phyloP scores from a whole-genome alignment of 2,888 invertebrate species.

The Aplocera efformata region DNA sequence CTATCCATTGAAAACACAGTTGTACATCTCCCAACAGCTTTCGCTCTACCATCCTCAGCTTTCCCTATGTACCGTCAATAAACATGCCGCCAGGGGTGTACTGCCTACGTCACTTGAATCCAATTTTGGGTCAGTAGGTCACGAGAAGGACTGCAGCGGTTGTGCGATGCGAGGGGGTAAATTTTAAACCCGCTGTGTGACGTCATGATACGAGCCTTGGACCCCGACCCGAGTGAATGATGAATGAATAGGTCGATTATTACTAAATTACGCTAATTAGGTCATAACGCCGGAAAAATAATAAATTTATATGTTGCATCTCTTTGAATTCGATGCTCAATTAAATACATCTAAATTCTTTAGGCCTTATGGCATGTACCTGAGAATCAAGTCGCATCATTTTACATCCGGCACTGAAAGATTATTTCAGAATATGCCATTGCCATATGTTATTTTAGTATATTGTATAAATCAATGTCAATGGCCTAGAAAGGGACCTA shows the following conservation, averaged over 20 bases:
- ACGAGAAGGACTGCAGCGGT: conserved; percentile 65
- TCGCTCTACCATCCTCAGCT: conserved; percentile 28
- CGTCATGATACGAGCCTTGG: conserved; percentile 60
- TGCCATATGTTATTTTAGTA: no score
- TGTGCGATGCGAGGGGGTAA: conserved; percentile 48
- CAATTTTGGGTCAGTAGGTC: conserved; percentile 76
- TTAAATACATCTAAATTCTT: no score
- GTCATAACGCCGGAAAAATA: conserved; percentile 39
- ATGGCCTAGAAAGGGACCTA: no score
- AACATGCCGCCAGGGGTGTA: conserved; percentile 51
- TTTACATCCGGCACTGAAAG: no score
- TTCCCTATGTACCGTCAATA: conserved; percentile 10
- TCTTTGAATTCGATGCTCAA: no score
- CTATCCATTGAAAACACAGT: conserved; percentile 68
- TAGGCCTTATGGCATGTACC: no score
- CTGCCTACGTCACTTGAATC: conserved; percentile 67
- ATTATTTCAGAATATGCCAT: no score
- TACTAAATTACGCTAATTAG: conserved; percentile 47
- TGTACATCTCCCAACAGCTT: conserved; percentile 41
- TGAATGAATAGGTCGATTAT: conserved; percentile 69
- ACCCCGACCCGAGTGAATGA: conserved; percentile 56
- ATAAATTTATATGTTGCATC: no score
- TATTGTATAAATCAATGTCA: no score
- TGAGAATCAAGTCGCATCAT: no score
- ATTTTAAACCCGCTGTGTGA: conserved; percentile 65